Percentiles rank a stretch among this genome's conserved stretches.
These are phyloP conservation scores for Bufo gargarizans DNA, from an alignment of 2,113 vertebrate genomes.

Conservation along the genomic window DNA sequence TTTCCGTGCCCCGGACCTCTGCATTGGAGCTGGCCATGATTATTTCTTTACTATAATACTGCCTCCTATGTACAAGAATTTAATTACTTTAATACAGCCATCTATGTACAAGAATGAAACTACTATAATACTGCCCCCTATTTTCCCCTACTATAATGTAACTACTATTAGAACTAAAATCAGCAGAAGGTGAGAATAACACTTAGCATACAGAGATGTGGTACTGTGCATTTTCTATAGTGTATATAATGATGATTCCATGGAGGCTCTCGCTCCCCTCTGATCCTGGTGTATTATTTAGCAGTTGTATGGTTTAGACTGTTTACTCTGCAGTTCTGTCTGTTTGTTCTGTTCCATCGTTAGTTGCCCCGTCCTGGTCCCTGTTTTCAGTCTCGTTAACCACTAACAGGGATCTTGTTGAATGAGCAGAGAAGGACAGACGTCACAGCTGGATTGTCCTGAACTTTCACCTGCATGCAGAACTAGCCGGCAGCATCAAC, in stretches of 20 bases:
- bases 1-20: no score
- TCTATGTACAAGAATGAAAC: not conserved
- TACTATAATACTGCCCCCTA: not conserved
- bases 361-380: not conserved
- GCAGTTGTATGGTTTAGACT: not conserved
- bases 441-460: conserved; percentile 18
- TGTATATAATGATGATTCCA: no score
- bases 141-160: not conserved
- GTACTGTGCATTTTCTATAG: no score
- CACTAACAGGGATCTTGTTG: not conserved
- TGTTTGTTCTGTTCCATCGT: not conserved
- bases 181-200: not conserved
- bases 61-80: not conserved
- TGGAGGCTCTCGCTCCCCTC: no score
- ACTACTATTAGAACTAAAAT: no score
- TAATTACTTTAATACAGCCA: not conserved
- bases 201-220: not conserved
- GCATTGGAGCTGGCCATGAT: no score
- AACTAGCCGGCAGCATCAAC: conserved; percentile 7
- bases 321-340: not conserved
- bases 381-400: conserved; percentile 41
- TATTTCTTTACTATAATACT: not conserved
- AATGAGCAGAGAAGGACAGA: not conserved
- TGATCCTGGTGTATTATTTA: not conserved
- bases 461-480: conserved; percentile 49